Base-by-base conservation (phyloP, 2,113 vertebrate species). In the Phylloscopus trochiloides region DNA sequence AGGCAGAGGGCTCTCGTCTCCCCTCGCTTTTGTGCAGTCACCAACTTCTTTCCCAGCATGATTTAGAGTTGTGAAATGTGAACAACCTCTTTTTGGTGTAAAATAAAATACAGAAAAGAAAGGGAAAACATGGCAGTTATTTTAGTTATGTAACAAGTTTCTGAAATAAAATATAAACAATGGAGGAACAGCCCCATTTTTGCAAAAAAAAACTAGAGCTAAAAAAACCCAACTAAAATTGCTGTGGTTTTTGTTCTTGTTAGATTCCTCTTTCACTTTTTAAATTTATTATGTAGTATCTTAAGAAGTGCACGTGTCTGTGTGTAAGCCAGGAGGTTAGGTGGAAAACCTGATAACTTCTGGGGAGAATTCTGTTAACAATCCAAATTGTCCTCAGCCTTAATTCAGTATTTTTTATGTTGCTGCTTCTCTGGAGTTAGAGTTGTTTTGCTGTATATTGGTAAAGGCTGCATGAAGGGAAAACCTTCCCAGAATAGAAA, bases 11-110 rank as follows among this genome's bases (percentile, higher is more conserved):
- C 98, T 68, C 97, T 97, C 0, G 97, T 98, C 92, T 98, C 98
- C 72, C 98, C 98, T 73, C 98, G 94, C 70, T 98, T 98, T 90
- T 98, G 98, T 57, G 97, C 97, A 34, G 97, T 98, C 95, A 98
- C 98, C 95, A 98, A 1, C 92, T 98, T 98, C 96, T 98, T 98
- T 50, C 76, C 97, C 97, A 98, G 90, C 96, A 96, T 97, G 79
- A 34, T 86, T 21, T 32, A 62, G 38, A 76, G 14, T 8, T 74
- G 55, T 21, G 24, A 63, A 88, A 96, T 55, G 20, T 73, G 55
- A 82, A 42, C 8, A 22, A 40, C 9, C 12, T 83, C 68, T 74
- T 91, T 86, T 96, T 97, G 77, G 22, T 43, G 48, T 51, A 75
- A 94, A 57, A 78, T 43, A 88, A 55, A 77, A 94, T 40, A 87